These are phyloP conservation scores for Jacana jacana DNA, from an alignment of 2,113 vertebrate genomes.

Conservation along the genomic window DNA sequence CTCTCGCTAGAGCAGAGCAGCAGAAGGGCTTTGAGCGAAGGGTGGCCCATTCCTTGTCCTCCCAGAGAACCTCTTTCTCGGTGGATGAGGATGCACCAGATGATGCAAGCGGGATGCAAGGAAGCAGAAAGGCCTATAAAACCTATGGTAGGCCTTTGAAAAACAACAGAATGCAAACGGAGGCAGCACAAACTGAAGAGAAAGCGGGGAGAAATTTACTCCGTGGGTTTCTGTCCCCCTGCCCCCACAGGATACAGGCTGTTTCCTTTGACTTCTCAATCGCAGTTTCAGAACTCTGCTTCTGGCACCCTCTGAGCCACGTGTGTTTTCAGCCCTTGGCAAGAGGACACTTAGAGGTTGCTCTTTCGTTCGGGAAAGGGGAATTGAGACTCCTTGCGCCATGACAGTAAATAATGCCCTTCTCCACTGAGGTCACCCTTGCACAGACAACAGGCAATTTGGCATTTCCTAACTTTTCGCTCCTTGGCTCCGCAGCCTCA, in stretches of 20 bases:
- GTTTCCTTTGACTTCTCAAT: conserved; percentile 53
- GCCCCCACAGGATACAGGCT: conserved; percentile 47
- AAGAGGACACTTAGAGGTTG: neutral
- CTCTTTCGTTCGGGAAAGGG: neutral
- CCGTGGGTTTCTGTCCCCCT: neutral
- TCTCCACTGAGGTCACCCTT: neutral
- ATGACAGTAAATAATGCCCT: neutral
- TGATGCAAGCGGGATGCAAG: neutral
- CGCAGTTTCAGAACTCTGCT: conserved; percentile 49
- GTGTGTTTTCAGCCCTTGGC: conserved; percentile 53
- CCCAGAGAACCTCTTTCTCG: neutral
- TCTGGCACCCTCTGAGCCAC: conserved; percentile 25
- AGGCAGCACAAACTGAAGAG: conserved; percentile 22
- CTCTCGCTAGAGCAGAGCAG: accelerated
- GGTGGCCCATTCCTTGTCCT: neutral
- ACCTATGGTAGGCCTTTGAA: neutral
- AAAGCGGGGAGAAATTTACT: conserved; percentile 18
- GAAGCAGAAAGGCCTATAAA: neutral
- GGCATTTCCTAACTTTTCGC: conserved; percentile 1
- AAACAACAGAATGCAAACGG: conserved; percentile 47
- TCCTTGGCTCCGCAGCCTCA: conserved; percentile 7
- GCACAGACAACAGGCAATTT: neutral
- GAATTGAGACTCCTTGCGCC: neutral
- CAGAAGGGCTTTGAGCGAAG: neutral
- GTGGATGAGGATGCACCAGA: neutral